A percentile compares a stretch with the other conserved stretches of the same genome.
Evolutionary conservation across 2,797 vertebrate species (phyloP).

Genomic region (Rhabdomys pumilio): DNA sequence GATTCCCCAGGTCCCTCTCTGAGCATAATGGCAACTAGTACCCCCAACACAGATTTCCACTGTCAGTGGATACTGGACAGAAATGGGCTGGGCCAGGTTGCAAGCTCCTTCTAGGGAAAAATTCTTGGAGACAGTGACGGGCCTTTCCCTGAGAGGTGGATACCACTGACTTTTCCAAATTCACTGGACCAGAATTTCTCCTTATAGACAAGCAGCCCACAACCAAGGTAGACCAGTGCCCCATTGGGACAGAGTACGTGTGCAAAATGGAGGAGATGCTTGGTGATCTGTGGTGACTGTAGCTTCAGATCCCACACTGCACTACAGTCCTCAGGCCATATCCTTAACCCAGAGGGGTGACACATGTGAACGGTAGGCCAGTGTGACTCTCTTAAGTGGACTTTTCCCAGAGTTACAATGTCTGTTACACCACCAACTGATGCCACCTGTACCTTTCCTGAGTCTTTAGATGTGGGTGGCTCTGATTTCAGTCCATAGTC

Average conservation of each 20-base stretch:
- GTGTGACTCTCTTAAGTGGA: too few relatives aligned
- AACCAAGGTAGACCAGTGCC: neutral
- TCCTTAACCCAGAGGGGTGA: too few relatives aligned
- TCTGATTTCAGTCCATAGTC: neutral
- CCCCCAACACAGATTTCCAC: neutral
- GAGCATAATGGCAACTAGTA: neutral
- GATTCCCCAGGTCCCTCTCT: neutral
- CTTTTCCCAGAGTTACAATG: neutral
- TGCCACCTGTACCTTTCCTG: accelerated
- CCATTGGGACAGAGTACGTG: neutral
- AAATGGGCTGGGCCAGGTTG: too few relatives aligned
- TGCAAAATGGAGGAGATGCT: too few relatives aligned
- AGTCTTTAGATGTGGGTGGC: neutral
- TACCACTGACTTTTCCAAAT: neutral
- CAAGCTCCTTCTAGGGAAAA: neutral
- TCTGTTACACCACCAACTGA: neutral
- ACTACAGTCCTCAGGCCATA: neutral
- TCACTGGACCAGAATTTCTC: neutral
- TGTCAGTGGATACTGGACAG: neutral
- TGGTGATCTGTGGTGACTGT: too few relatives aligned
- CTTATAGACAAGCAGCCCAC: neutral
- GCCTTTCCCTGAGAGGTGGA: neutral
- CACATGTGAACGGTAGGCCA: neutral
- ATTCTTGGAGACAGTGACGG: neutral
- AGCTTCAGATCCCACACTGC: neutral